Evolutionary conservation across 2,797 vertebrate species (phyloP).

Genomic region (Chaetophractus vellerosus): DNA sequence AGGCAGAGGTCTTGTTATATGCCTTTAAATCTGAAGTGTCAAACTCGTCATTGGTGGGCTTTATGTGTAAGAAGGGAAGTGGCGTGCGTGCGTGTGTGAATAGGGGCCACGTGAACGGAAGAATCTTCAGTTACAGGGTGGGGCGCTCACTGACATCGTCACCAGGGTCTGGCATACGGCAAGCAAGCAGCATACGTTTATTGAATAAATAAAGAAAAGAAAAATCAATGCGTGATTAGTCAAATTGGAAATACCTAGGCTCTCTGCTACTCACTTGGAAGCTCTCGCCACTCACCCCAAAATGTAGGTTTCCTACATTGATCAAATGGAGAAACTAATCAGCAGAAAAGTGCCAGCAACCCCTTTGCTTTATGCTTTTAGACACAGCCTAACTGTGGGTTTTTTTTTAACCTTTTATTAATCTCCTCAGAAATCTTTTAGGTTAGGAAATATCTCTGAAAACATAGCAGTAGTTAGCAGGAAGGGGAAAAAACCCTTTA

Average conservation of each 20-base stretch:
- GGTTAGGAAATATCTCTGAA: conserved; percentile 58
- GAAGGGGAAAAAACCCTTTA: conserved; percentile 3
- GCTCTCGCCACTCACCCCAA: not conserved
- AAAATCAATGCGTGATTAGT: not conserved
- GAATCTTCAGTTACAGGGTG: not conserved
- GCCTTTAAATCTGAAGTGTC: not conserved
- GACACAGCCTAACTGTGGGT: not conserved
- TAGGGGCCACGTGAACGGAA: not conserved
- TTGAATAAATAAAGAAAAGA: not conserved
- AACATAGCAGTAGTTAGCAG: not conserved
- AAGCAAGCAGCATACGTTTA: not conserved
- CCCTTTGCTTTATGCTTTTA: conserved; percentile 18
- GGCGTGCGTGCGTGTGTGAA: not conserved
- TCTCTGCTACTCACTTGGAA: not conserved
- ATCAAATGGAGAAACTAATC: not conserved
- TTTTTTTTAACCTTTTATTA: conserved; percentile 60
- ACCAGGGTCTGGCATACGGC: not conserved
- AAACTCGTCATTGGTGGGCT: not conserved
- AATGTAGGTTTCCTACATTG: not conserved
- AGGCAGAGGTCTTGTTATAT: not conserved
- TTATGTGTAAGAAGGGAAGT: not conserved
- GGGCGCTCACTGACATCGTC: not conserved
- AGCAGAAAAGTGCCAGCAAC: not conserved
- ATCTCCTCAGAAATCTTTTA: conserved; percentile 43
- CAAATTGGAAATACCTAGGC: not conserved